Evolutionary conservation across 2,113 vertebrate species (phyloP), one percentile per base, ranked within the genome.

Genomic region (Martes martes): DNA sequence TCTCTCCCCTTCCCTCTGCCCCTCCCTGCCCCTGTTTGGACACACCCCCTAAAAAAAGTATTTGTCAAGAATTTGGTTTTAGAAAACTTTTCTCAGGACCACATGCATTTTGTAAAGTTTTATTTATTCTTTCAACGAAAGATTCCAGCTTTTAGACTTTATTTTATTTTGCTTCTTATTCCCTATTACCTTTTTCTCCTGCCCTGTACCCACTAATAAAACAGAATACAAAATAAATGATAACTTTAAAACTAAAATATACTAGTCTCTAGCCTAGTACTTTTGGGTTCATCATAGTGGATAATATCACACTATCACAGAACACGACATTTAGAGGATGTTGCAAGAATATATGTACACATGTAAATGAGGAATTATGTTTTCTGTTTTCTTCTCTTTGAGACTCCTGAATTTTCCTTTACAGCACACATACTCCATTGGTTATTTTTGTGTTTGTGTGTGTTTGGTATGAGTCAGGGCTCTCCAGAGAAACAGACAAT

Each of bases 61-160:
- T 86, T 95, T 90, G 21, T 63, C 36, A 96, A 39, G 11, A 65
- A 7, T 91, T 97, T 73, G n/a, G 28, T 67, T 93, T 95, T 93
- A 85, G 89, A 83, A 96, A 55, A 89, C 19, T 33, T 74, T 73
- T 93, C 69, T 61, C 21, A 67, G 52, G 57, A 59, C 31, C 9
- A 85, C 19, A 50, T 57, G 33, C 2, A 57, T 94, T 74, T 93
- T 91, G 4, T 59, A 82, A 91, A 63, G 59, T 81, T 88, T 63
- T 50, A 47, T 79, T 21, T 93, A 36, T 78, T 95, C 47, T 94
- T 96, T 0, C 18, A 69, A 6, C 81, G 39, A 81, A 91, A 73
- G 10, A 65, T 33, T 90, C 10, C 18, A 52, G 28, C 11, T 63
- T 92, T 55, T 67, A 14, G 23, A 86, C 7, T n/a, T 83, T 78